Percentiles rank a stretch among this genome's conserved stretches.
Evolutionary conservation across 1,140 invertebrate genomes (phyloP).

Genomic region (Pentalonia nigronervosa): DNA sequence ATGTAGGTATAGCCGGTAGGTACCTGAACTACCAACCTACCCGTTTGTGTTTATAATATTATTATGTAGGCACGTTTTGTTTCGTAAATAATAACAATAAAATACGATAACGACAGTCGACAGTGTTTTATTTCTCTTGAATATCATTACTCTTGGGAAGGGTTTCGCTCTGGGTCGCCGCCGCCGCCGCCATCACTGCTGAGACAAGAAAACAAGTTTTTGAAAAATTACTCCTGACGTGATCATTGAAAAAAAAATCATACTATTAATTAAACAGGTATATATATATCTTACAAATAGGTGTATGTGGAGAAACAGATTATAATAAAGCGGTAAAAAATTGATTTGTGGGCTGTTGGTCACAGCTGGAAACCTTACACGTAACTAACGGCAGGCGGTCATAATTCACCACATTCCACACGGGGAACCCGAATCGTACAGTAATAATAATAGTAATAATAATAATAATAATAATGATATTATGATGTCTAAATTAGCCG

Average conservation of each 20-base stretch:
- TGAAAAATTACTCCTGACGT: slow-evolving; percentile 56
- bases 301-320: slow-evolving; percentile 49
- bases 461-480: slow-evolving; percentile 44
- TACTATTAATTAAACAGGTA: slow-evolving; percentile 58
- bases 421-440: slow-evolving; percentile 21
- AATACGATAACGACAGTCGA: slow-evolving; percentile 5
- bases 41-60: neutral
- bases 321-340: slow-evolving; percentile 54
- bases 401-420: slow-evolving; percentile 56
- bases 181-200: neutral
- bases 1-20: neutral
- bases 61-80: neutral
- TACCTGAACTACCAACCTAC: neutral
- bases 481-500: slow-evolving; percentile 55
- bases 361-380: slow-evolving; percentile 47
- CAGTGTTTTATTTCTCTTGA: slow-evolving; percentile 45
- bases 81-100: neutral
- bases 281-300: slow-evolving; percentile 51
- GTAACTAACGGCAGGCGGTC: slow-evolving; percentile 57
- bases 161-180: neutral
- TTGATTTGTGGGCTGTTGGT: slow-evolving; percentile 57
- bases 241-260: slow-evolving; percentile 58
- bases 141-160: slow-evolving; percentile 38
- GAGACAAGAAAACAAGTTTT: slow-evolving; percentile 50
- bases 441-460: neutral